phyloP scores from a whole-genome alignment of 2,113 vertebrate species.

The Myotis lucifugus region DNA sequence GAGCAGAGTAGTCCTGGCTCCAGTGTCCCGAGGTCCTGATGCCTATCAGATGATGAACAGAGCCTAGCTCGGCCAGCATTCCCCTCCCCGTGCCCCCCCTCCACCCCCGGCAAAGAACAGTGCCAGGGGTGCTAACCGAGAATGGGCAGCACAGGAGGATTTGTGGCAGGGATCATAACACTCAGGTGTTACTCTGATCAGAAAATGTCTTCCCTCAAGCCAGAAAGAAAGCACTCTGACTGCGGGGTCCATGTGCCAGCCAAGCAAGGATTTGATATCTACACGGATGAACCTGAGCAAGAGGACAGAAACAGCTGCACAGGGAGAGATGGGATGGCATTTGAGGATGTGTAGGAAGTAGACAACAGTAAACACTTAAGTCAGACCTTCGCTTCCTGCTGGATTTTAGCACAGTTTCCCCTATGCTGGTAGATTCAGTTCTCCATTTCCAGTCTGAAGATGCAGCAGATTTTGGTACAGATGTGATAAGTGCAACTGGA shows the following conservation, averaged over 20 bases:
- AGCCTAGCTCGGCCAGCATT: constrained; percentile 69
- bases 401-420: constrained; percentile 88
- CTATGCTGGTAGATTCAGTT: constrained; percentile 88
- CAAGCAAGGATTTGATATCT: constrained; percentile 84
- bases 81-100: not conserved
- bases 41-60: constrained; percentile 58
- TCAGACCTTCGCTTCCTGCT: constrained; percentile 86
- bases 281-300: constrained; percentile 83
- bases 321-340: constrained; percentile 70
- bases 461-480: constrained; percentile 70
- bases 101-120: constrained; percentile 81
- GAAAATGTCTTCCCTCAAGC: constrained; percentile 82
- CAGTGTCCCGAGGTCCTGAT: constrained; percentile 73
- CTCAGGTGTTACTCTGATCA: constrained; percentile 77
- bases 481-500: constrained; percentile 83
- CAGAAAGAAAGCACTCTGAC: constrained; percentile 72
- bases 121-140: constrained; percentile 89
- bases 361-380: constrained; percentile 78
- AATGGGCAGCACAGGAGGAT: constrained; percentile 86
- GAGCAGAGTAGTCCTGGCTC: constrained; percentile 67
- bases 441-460: constrained; percentile 84
- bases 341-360: constrained; percentile 75
- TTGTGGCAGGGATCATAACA: constrained; percentile 83
- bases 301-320: constrained; percentile 72
- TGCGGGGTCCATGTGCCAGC: not conserved